Conservation (phyloP, 2,113 vertebrate genomes). For the Poeciliopsis occidentalis region DNA sequence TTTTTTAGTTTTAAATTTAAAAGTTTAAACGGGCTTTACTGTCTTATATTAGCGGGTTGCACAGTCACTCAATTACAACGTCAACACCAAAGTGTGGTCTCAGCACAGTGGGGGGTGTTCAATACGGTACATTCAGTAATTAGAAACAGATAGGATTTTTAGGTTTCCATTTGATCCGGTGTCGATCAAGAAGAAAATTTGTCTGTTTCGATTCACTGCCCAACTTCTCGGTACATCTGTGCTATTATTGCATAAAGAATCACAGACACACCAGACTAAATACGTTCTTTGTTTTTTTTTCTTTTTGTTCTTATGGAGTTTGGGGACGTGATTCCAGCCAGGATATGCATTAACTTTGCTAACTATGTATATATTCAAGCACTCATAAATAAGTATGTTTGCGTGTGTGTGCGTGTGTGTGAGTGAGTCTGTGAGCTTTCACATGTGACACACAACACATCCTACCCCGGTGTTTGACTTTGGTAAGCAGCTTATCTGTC, state of each 20-base stretch:
- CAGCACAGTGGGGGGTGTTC: too few species aligned
- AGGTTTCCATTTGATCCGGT: too few species aligned
- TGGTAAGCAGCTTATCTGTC: slow-evolving; percentile 77
- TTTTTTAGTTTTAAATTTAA: not conserved
- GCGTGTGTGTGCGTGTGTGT: slow-evolving; percentile 3
- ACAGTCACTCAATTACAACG: not conserved
- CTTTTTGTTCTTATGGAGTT: too few species aligned
- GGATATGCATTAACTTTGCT: slow-evolving; percentile 1
- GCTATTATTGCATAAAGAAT: too few species aligned
- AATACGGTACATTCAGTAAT: too few species aligned
- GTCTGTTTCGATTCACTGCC: too few species aligned
- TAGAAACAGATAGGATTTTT: too few species aligned
- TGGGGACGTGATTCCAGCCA: slow-evolving; percentile 21
- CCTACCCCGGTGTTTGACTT: slow-evolving; percentile 72
- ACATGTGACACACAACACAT: slow-evolving; percentile 67
- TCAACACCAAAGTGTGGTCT: too few species aligned
- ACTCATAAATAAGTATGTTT: slow-evolving; percentile 10
- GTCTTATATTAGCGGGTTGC: not conserved
- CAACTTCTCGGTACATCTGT: too few species aligned
- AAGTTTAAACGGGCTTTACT: not conserved
- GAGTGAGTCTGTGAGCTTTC: slow-evolving; percentile 51
- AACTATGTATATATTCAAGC: slow-evolving; percentile 20
- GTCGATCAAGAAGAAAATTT: too few species aligned
- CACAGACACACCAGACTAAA: too few species aligned
- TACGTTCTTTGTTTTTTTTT: too few species aligned